A percentile compares a stretch with the other conserved stretches of the same genome.
phyloP scores from a whole-genome alignment of 2,888 invertebrate species.

The Leucoptera coffeella region DNA sequence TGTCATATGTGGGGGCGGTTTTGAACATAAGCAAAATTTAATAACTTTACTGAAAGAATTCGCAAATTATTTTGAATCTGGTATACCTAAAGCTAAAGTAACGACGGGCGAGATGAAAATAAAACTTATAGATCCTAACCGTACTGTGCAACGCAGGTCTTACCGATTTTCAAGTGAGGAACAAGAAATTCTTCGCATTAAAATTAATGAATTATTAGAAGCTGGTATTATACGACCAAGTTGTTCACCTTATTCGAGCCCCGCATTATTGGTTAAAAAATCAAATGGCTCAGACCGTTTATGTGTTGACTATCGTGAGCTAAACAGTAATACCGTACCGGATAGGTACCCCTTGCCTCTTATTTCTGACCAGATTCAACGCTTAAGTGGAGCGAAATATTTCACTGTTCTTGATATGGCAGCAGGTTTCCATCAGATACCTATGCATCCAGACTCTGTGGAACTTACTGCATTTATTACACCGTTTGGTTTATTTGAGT shows the following conservation, averaged over 20 bases:
- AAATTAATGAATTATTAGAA: conserved; percentile 10
- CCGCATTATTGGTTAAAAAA: conserved; percentile 11
- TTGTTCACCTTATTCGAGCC: conserved; percentile 12
- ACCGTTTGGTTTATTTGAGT: conserved; percentile 14
- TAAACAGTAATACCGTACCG: conserved; percentile 6
- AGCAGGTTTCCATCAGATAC: conserved; percentile 11
- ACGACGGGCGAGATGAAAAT: conserved; percentile 11
- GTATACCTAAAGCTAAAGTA: conserved; percentile 9
- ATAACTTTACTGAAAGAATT: conserved; percentile 9
- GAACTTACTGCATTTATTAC: conserved; percentile 12
- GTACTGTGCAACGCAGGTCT: conserved; percentile 11
- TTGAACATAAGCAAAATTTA: conserved; percentile 7
- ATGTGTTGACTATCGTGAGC: conserved; percentile 7
- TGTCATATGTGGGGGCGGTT: conserved; percentile 7
- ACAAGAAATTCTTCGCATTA: conserved; percentile 10
- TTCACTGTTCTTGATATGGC: conserved; percentile 10
- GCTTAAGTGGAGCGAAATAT: conserved; percentile 8
- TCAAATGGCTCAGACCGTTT: conserved; percentile 10
- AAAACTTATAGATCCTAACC: conserved; percentile 9
- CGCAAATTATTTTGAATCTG: conserved; percentile 9
- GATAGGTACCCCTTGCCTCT: conserved; percentile 8
- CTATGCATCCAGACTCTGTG: conserved; percentile 4
- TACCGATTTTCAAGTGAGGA: conserved; percentile 11
- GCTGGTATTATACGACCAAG: conserved; percentile 12
- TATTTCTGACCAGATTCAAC: conserved; percentile 10